Base-by-base conservation (phyloP, 2,113 vertebrate species). In the Euleptes europaea region DNA sequence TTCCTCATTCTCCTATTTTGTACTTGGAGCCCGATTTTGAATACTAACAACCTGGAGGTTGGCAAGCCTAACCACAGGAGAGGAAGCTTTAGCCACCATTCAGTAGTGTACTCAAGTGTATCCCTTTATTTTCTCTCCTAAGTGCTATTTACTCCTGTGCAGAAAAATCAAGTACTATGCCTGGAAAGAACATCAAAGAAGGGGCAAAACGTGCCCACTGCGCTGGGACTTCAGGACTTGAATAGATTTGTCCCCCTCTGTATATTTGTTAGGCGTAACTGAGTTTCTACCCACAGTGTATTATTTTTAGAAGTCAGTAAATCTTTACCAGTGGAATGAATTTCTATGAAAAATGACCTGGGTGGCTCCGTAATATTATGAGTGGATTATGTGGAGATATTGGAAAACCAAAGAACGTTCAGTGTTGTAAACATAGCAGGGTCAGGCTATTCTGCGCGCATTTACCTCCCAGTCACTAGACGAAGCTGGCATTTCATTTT, bases 401-500 rank as follows among this genome's bases (percentile, higher is more conserved):
- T 83, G 26, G 66, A 28, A 71, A 82, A 71, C 44, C 8, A 35
- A 28, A 73, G 38, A 83, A 63, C 33, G 51, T 44, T 73, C 38
- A 60, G 66, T 73, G 69, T 63, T 60, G 81, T 44, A 63, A 82
- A 83, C 70, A 63, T 44, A 83, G 38, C 7, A 42, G 51, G 80
- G 80, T 60, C 28, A 63, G 38, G 70, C 73, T 73, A 83, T 83
- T 83, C 63, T 54, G n/a, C 51, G 47, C 63, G 35, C 51, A 73
- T 63, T 83, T 73, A 51, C 51, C 70, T 83, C 42, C 51, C 31
- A 33, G 81, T 51, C 51, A 74, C 70, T 23, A 28, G 51, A 63
- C 73, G 81, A 44, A 83, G 33, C 49, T 83, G 81, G 73, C 81
- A 83, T 83, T 83, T 83, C 49, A 73, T 83, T 83, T 83, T 73